Evolutionary conservation across 2,113 vertebrate species (phyloP).

Genomic region (Corythoichthys intestinalis): DNA sequence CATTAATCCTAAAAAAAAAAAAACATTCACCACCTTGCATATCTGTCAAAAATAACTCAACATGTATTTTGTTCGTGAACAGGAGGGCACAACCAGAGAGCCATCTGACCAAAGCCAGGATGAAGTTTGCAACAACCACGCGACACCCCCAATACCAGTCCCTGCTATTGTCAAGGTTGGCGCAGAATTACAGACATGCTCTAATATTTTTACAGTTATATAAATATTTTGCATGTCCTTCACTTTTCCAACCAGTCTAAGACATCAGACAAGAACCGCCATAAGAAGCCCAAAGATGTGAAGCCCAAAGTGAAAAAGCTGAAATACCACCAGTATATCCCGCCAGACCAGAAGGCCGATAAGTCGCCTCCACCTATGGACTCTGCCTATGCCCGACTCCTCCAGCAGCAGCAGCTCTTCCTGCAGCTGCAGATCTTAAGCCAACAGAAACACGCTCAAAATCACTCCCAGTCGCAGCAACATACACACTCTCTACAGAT

Average conservation of each 20-base stretch:
- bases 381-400: conserved; percentile 89
- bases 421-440: conserved; percentile 97
- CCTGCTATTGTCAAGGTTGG: conserved; percentile 86
- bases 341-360: conserved; percentile 95
- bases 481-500: conserved; percentile 25
- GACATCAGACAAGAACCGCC: conserved; percentile 85
- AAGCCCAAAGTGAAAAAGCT: conserved; percentile 99
- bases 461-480: conserved; percentile 61
- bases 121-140: conserved; percentile 61
- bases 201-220: not conserved
- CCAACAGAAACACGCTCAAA: conserved; percentile 89
- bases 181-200: not conserved
- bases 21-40: not conserved
- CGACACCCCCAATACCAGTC: conserved; percentile 63
- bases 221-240: not conserved
- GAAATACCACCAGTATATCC: conserved; percentile 99
- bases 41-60: not conserved
- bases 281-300: conserved; percentile 97
- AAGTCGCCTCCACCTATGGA: conserved; percentile 97
- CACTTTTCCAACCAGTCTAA: conserved; percentile 74
- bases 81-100: conserved; percentile 67
- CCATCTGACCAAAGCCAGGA: conserved; percentile 66
- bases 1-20: not conserved
- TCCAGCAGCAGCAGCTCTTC: conserved; percentile 97
- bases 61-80: conserved; percentile 15